Base-by-base conservation (phyloP, 1,140 invertebrate species). In the Plutomurus gul region DNA sequence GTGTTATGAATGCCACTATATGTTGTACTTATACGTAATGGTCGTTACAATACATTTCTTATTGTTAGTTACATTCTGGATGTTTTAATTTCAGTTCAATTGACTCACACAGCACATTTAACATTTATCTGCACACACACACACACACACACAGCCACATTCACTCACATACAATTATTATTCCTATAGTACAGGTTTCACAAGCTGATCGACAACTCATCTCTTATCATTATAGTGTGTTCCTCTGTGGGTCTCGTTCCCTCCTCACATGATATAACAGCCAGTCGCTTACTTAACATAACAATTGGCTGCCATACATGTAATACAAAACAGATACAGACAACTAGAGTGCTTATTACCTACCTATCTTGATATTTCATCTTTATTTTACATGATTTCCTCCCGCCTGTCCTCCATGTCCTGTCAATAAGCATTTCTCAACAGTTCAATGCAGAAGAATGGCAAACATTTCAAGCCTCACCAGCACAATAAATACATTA, bases 131-230 rank as follows among this genome's bases (percentile, higher is more conserved):
- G 47, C 25, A 51, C 47, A 22, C 25, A 51, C 11, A 10, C 11
- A 4, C 20, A 20, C 43, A 13, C 30, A 65, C 56, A 27, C 16
- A 65, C n/a, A 36, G 25, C 27, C 56, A 36, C 25, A 65, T 65
- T n/a, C n/a, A n/a, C n/a, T n/a, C n/a, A n/a, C n/a, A n/a, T 33
- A 65, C 56, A 65, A 65, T 65, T 65, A 65, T 65, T 65, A 30
- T 49, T 49, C 46, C 4, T 49, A 49, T n/a, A n/a, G 30, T 65
- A 65, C 56, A 65, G 56, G 56, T 65, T 65, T 65, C 56, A 65
- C 56, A 65, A 65, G 56, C 56, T 65, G 56, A 65, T 65, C 56
- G 56, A 33, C 56, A 65, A 65, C 56, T 65, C 56, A 65, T 65
- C 56, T 65, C 56, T 65, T 65, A 65, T 65, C 56, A 65, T 65